phyloP scores from a whole-genome alignment of 2,797 vertebrate species.

The Propithecus deckenii region DNA sequence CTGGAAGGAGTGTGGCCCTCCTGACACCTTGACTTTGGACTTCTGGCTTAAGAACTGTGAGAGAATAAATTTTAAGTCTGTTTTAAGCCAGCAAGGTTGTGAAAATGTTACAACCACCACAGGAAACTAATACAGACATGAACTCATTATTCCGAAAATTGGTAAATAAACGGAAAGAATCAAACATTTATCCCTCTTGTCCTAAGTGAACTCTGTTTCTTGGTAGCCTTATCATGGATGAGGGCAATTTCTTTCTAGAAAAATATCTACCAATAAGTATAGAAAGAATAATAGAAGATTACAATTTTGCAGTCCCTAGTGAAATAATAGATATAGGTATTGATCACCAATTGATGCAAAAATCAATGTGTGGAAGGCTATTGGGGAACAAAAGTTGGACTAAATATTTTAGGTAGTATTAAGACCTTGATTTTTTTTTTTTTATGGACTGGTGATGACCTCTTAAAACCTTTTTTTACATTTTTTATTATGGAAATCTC shows the following conservation, averaged over 20 bases:
- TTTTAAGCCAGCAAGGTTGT: neutral
- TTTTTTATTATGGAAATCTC: neutral
- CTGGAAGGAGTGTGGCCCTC: neutral
- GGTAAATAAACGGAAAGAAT: neutral
- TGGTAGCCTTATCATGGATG: neutral
- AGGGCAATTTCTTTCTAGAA: neutral
- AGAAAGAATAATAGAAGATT: neutral
- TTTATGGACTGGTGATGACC: neutral
- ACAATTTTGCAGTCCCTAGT: neutral
- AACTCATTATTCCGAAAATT: neutral
- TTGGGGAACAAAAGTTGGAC: neutral
- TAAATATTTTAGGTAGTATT: neutral
- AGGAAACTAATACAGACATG: neutral
- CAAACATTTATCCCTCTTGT: neutral
- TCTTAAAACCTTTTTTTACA: neutral
- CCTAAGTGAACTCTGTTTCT: conserved; percentile 7
- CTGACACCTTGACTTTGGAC: neutral
- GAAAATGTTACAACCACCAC: neutral
- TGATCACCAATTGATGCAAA: neutral
- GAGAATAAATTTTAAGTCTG: neutral
- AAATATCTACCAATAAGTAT: neutral
- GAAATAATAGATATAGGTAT: neutral
- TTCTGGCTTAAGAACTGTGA: neutral
- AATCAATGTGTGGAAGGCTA: neutral
- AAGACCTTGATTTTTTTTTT: neutral